Evolutionary conservation across 23 tunicate genomes (phyloP), one percentile per base, ranked within the genome.

Genomic region (Oikopleura vanhoeffeni): DNA sequence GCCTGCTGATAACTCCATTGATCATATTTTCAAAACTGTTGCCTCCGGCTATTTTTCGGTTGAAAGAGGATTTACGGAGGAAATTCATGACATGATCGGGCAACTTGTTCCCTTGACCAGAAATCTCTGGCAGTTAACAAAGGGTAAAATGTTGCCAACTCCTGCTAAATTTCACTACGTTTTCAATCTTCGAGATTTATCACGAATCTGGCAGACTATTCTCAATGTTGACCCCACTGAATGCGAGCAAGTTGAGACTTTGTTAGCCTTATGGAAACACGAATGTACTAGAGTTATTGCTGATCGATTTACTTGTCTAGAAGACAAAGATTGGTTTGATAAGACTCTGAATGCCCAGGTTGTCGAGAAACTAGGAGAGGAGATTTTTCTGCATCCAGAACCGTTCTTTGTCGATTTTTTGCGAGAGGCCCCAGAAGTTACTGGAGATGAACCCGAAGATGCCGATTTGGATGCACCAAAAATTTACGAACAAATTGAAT

Each of bases 141-240:
- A 95, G 85, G 89, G 87, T 36, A 95, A 95, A 83, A 95, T 95
- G 99, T 88, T 95, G 57, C 92, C 99, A 0, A 95, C 99, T 0
- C 99, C 99, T 39, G 96, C 99, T 1, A 95, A 95, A 84, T 95
- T 95, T 76, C 99, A 95, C 84, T 95, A 95, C 91, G 91, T 95
- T 75, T 95, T 95, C 87, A 95, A 95, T 85, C 87, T 95, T 40
- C 90, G 99, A 32, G 99, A 95, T 84, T 84, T 95, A 39, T 95
- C 99, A 1, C 88, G 99, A 32, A 95, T 95, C 82, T 95, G 99
- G 99, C 99, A 95, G 41, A 95, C 96, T 36, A 90, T 95, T 89
- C 87, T 95, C 40, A 87, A 84, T 40, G 86, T 95, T 40, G 75
- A 87, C 41, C 77, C 87, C 1, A 85, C 84, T 39, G 91, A 95